These are phyloP conservation scores for Ceryle rudis DNA, from an alignment of 2,797 vertebrate species.

Conservation along the genomic window DNA sequence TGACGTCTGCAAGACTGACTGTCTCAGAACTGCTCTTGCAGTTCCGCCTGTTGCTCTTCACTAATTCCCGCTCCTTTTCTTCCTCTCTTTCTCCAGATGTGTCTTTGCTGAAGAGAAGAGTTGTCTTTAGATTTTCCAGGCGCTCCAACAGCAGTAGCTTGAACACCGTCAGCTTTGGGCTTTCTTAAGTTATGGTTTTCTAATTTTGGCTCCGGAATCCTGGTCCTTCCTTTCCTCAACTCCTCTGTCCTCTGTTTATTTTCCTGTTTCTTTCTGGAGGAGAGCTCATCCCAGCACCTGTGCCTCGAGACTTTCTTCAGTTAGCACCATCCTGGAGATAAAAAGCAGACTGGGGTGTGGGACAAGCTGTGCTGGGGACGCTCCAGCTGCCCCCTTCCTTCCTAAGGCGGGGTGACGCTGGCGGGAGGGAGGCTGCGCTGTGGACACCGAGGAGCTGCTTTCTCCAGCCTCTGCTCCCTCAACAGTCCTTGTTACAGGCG, in stretches of 20 bases:
- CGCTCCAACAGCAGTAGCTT: conserved; percentile 64
- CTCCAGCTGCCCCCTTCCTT: background rate
- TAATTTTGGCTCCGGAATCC: conserved; percentile 51
- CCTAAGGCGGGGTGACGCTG: background rate
- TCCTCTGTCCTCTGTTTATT: background rate
- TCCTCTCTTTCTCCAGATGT: conserved; percentile 40
- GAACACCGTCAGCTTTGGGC: conserved; percentile 63
- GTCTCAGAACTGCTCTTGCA: background rate
- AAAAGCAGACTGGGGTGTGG: background rate
- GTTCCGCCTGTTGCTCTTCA: background rate
- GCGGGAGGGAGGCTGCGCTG: background rate
- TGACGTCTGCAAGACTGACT: too few species aligned
- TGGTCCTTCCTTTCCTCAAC: background rate
- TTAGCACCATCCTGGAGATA: background rate
- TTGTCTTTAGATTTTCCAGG: background rate
- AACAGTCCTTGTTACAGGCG: background rate
- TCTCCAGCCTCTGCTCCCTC: background rate
- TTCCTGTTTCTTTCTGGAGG: background rate
- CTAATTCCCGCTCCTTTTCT: background rate
- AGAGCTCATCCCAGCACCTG: background rate
- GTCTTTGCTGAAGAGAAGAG: conserved; percentile 37
- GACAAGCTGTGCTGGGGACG: background rate
- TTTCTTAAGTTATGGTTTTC: conserved; percentile 71
- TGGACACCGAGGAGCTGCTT: background rate
- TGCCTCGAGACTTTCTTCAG: background rate